phyloP scores from a whole-genome alignment of 2,113 vertebrate species.

The Australoheros scitulus region DNA sequence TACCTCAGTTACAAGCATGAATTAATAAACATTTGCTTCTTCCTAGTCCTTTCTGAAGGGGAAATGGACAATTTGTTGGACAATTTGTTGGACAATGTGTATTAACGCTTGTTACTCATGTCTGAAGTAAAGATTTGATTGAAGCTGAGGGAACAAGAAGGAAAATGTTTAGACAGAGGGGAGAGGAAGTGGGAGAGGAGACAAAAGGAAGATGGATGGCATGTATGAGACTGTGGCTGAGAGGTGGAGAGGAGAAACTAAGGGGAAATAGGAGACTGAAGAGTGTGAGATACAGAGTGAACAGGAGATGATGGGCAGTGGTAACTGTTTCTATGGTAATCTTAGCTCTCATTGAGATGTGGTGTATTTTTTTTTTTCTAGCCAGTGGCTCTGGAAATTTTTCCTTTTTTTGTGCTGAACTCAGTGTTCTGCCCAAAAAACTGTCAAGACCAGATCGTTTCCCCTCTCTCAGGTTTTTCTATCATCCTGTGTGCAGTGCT shows the following conservation, averaged over 20 bases:
- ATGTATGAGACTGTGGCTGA: neutral
- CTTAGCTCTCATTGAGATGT: slow-evolving; percentile 6
- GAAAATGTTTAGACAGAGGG: neutral
- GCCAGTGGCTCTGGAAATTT: neutral
- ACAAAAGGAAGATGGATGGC: neutral
- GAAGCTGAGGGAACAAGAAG: neutral
- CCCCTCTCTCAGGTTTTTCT: neutral
- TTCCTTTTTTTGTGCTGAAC: slow-evolving; percentile 4
- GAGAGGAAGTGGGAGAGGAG: neutral
- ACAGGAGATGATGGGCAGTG: slow-evolving; percentile 17
- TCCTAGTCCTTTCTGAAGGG: no score
- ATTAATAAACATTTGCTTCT: no score
- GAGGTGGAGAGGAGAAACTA: neutral
- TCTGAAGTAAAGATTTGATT: no score
- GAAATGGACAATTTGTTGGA: no score
- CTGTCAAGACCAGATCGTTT: neutral
- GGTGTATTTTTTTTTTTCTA: neutral
- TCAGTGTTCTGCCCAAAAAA: slow-evolving; percentile 3
- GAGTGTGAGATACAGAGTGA: neutral
- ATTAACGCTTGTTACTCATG: no score
- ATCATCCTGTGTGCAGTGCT: neutral
- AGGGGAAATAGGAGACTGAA: slow-evolving; percentile 37
- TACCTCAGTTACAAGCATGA: no score
- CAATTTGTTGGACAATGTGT: no score
- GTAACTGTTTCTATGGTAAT: slow-evolving; percentile 57